phyloP scores from a whole-genome alignment of 2,888 invertebrate genomes.

The Diarsia mendica region DNA sequence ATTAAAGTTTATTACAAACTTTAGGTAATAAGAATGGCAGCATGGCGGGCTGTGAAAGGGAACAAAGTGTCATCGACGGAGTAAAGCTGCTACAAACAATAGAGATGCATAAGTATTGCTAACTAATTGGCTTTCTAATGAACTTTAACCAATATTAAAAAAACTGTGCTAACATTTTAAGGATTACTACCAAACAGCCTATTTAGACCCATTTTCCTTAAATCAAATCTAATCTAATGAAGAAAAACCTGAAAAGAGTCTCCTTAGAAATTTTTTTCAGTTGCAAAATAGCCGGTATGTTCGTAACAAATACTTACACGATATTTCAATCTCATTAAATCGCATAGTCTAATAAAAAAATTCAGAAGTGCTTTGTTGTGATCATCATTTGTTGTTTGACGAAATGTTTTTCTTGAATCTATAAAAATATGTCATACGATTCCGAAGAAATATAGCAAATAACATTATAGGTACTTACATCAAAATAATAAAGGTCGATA shows the following conservation, averaged over 20 bases:
- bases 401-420: too few species aligned
- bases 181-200: neutral
- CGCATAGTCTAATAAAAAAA: neutral
- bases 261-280: neutral
- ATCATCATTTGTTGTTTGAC: too few species aligned
- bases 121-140: neutral
- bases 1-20: slow-evolving; percentile 67
- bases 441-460: neutral
- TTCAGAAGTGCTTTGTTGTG: too few species aligned
- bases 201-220: neutral
- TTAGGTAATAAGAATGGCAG: slow-evolving; percentile 45
- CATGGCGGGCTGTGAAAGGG: neutral
- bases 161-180: neutral
- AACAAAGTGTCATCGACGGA: slow-evolving; percentile 18
- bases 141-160: neutral
- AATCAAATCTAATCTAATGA: too few species aligned
- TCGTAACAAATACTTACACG: neutral
- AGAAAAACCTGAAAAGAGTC: neutral
- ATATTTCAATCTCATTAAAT: too few species aligned
- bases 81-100: slow-evolving; percentile 22
- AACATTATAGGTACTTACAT: too few species aligned
- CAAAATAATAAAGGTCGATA: too few species aligned
- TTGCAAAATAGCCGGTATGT: too few species aligned
- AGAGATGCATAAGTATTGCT: neutral
- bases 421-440: neutral